phyloP scores from a whole-genome alignment of 2,797 vertebrate species.

The Cyclopterus lumpus region DNA sequence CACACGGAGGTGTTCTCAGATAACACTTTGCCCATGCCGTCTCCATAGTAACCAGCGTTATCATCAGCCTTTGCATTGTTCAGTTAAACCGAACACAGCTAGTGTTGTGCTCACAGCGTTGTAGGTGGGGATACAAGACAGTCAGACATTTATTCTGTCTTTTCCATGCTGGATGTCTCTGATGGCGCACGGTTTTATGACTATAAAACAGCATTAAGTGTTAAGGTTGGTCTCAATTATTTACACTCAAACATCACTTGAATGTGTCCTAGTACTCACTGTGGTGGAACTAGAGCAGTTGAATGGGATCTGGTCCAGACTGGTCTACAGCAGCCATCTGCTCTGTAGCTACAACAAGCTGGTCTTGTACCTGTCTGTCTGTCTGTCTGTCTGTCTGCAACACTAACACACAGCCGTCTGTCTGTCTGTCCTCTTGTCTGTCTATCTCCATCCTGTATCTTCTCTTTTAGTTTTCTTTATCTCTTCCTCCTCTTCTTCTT shows the following conservation, averaged over 20 bases:
- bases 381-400: slow-evolving; percentile 40
- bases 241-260: background rate
- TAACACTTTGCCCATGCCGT: background rate
- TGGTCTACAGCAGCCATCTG: slow-evolving; percentile 49
- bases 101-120: background rate
- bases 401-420: slow-evolving; percentile 40
- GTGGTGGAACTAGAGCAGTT: background rate
- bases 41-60: background rate
- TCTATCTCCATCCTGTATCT: slow-evolving; percentile 21
- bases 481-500: background rate
- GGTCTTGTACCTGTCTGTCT: slow-evolving; percentile 35
- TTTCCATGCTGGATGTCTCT: background rate
- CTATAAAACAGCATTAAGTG: slow-evolving; percentile 17
- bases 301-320: slow-evolving; percentile 34
- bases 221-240: slow-evolving; percentile 7
- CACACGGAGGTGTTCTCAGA: background rate
- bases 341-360: slow-evolving; percentile 56
- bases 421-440: slow-evolving; percentile 25
- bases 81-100: background rate
- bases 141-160: background rate
- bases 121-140: too few species aligned
- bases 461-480: slow-evolving; percentile 38
- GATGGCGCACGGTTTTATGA: background rate
- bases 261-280: background rate
- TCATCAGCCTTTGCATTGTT: background rate